Percentiles rank a stretch among this genome's conserved stretches.
phyloP scores from a whole-genome alignment of 2,113 vertebrate species.

The Noctilio leporinus region DNA sequence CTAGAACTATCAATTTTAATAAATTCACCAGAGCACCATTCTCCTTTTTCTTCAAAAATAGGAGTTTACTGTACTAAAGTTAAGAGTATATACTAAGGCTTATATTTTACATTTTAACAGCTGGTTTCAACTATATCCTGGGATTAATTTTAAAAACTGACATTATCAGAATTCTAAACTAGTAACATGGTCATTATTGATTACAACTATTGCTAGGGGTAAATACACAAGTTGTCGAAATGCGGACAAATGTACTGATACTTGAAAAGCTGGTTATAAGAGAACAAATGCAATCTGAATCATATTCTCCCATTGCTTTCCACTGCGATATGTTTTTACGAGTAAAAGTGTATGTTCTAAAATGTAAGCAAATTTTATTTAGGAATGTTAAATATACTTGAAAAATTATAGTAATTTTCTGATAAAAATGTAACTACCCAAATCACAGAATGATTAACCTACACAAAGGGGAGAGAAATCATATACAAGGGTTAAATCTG shows the following conservation, averaged over 20 bases:
- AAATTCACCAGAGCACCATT: background rate
- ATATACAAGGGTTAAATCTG: background rate
- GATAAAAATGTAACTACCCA: background rate
- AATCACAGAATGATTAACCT: slow-evolving; percentile 8
- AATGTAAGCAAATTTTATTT: background rate
- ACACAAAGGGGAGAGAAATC: background rate
- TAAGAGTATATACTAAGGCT: background rate
- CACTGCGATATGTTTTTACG: background rate
- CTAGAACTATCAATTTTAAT: background rate
- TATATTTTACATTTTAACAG: slow-evolving; percentile 30
- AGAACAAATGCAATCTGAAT: slow-evolving; percentile 20
- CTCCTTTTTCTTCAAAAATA: background rate
- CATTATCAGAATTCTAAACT: background rate
- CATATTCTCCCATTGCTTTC: background rate
- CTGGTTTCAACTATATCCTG: background rate
- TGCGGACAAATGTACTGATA: background rate
- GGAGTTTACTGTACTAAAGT: background rate
- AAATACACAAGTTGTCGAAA: background rate
- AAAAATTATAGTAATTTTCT: slow-evolving; percentile 2
- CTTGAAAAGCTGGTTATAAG: slow-evolving; percentile 12
- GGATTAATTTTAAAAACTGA: background rate
- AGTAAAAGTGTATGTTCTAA: background rate
- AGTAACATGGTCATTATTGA: background rate
- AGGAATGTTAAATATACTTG: background rate
- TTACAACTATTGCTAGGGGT: background rate